These are phyloP conservation scores for Heteromurus nitidus DNA, from an alignment of 2,888 invertebrate genomes.

Conservation along the genomic window DNA sequence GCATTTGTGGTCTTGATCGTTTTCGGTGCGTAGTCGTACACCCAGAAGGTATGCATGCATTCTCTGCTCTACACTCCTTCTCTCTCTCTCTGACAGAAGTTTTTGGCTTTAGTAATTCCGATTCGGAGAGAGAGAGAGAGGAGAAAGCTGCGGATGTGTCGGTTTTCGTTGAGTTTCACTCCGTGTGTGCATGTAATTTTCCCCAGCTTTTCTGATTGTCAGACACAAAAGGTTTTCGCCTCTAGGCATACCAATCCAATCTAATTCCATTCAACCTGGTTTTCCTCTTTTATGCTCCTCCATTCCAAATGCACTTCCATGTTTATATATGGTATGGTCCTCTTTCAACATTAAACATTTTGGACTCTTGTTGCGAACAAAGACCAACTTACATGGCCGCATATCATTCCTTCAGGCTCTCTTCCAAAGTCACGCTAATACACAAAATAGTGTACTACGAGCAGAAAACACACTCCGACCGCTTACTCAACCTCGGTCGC, in stretches of 20 bases:
- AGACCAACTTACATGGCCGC: conserved; percentile 14
- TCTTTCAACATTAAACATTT: conserved; percentile 55
- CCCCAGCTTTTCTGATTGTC: conserved; percentile 28
- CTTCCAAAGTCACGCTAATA: conserved; percentile 47
- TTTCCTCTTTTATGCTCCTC: conserved; percentile 14
- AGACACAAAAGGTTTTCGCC: conserved; percentile 44
- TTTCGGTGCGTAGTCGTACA: too few relatives aligned
- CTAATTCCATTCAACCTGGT: conserved; percentile 43
- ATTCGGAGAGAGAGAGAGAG: conserved; percentile 1
- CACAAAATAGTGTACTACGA: too few relatives aligned
- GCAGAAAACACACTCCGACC: too few relatives aligned
- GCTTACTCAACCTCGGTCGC: too few relatives aligned
- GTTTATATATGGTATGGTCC: not conserved
- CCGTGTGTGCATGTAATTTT: conserved; percentile 29
- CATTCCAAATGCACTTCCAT: not conserved
- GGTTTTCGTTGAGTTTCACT: conserved; percentile 4
- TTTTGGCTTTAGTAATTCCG: not conserved
- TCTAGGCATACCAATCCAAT: conserved; percentile 47
- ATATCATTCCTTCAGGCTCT: conserved; percentile 13
- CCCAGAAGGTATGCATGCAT: too few relatives aligned
- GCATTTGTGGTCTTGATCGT: conserved; percentile 39
- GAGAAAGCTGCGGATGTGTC: not conserved
- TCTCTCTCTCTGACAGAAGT: not conserved
- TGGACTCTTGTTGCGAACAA: conserved; percentile 29
- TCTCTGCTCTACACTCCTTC: too few relatives aligned